Evolutionary conservation across 1,140 invertebrate species (phyloP).

Genomic region (Trichonephila clavata): DNA sequence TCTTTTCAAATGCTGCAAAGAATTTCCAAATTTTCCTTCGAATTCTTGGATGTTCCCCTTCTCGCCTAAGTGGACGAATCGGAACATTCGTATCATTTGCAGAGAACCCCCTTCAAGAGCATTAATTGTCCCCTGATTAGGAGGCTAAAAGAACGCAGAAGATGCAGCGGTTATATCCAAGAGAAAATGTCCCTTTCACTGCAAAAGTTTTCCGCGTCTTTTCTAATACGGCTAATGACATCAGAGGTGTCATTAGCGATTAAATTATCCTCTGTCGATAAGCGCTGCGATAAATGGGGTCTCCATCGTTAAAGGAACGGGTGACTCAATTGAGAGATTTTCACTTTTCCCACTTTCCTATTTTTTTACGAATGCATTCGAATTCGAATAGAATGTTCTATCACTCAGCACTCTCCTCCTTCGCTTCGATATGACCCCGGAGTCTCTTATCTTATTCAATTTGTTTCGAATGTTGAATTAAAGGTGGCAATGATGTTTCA

Average conservation of each 20-base stretch:
- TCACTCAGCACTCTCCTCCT: neutral
- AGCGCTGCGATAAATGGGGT: conserved; percentile 75
- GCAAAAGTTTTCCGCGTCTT: conserved; percentile 73
- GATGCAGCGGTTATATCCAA: conserved; percentile 53
- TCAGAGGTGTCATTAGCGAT: conserved; percentile 76
- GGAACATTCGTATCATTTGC: neutral
- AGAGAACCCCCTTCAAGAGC: conserved; percentile 43
- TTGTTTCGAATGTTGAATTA: conserved; percentile 47
- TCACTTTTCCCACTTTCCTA: conserved; percentile 65
- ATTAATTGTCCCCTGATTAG: conserved; percentile 76
- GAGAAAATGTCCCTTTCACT: conserved; percentile 56
- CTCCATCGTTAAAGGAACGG: conserved; percentile 73
- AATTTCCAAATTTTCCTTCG: neutral
- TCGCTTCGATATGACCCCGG: neutral
- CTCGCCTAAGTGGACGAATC: neutral
- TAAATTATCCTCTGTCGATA: conserved; percentile 76
- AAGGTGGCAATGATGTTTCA: conserved; percentile 60
- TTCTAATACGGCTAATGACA: conserved; percentile 75
- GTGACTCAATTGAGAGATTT: conserved; percentile 69
- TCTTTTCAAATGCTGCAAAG: neutral
- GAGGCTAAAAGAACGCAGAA: conserved; percentile 68
- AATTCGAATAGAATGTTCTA: conserved; percentile 53
- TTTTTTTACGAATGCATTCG: conserved; percentile 7
- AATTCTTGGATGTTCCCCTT: neutral
- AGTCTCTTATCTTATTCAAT: conserved; percentile 24